Evolutionary conservation across 2,888 invertebrate genomes (phyloP).

Genomic region (Aphidius colemani): DNA sequence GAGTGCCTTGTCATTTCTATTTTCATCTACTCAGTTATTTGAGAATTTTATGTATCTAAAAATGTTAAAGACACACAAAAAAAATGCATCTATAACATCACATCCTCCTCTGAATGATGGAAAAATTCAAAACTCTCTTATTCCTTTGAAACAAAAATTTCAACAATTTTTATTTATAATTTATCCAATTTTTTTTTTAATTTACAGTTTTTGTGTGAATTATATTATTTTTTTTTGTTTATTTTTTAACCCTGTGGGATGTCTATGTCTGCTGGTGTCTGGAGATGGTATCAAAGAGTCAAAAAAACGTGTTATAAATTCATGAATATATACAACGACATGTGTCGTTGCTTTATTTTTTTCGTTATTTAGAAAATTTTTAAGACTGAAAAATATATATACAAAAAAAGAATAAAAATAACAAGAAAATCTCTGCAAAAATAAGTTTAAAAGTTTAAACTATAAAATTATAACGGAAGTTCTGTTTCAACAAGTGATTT

Average conservation of each 20-base stretch:
- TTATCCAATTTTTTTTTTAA: not conserved
- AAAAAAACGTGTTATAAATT: not conserved
- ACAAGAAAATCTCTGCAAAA: not conserved
- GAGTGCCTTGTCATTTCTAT: slow-evolving; percentile 16
- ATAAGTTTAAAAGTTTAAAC: too few relatives aligned
- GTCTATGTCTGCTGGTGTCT: not conserved
- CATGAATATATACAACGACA: not conserved
- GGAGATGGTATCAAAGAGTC: slow-evolving; percentile 22
- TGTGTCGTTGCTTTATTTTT: slow-evolving; percentile 14
- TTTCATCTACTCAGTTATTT: not conserved
- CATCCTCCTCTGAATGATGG: not conserved
- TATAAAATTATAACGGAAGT: not conserved
- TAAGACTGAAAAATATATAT: not conserved
- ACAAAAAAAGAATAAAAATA: slow-evolving; percentile 7
- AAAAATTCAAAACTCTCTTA: not conserved
- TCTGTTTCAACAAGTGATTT: not conserved
- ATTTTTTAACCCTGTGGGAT: slow-evolving; percentile 4
- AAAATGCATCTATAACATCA: not conserved
- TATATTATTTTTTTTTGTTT: not conserved
- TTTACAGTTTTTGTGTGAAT: not conserved
- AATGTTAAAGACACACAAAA: slow-evolving; percentile 11
- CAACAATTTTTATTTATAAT: not conserved
- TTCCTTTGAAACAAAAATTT: not conserved
- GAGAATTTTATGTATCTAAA: slow-evolving; percentile 1
- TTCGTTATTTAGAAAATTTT: slow-evolving; percentile 10